Conservation (phyloP, 2,113 vertebrate species). For the Edolisoma coerulescens region DNA sequence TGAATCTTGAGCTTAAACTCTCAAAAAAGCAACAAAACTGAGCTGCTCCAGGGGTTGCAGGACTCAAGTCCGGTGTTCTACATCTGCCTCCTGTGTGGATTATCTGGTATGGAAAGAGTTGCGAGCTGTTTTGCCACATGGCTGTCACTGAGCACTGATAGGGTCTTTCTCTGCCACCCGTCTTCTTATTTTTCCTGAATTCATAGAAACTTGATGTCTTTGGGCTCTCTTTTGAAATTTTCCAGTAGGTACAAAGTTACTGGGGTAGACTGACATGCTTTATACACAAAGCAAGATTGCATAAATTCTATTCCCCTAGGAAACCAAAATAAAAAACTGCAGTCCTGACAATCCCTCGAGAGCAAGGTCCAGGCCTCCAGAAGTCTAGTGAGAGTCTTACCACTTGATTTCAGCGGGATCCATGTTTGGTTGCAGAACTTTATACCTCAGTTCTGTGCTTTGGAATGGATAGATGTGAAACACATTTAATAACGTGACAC, state of each 20-base stretch:
- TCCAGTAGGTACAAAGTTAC: not conserved
- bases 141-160: not conserved
- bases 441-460: not conserved
- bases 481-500: not conserved
- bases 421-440: not conserved
- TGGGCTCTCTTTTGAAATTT: not conserved
- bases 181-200: not conserved
- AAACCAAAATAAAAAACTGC: not conserved
- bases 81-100: fast-evolving
- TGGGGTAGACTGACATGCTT: not conserved
- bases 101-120: not conserved
- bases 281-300: not conserved
- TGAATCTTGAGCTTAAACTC: not conserved
- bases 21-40: not conserved
- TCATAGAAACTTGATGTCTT: not conserved
- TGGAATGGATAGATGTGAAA: not conserved
- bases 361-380: not conserved
- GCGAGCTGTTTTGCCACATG: not conserved
- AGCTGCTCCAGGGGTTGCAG: not conserved
- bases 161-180: not conserved
- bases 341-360: not conserved
- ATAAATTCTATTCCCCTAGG: not conserved
- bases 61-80: not conserved
- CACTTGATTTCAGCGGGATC: not conserved
- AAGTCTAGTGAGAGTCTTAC: not conserved